Conservation (phyloP, 1,140 invertebrate genomes). For the Drosophila tristis region DNA sequence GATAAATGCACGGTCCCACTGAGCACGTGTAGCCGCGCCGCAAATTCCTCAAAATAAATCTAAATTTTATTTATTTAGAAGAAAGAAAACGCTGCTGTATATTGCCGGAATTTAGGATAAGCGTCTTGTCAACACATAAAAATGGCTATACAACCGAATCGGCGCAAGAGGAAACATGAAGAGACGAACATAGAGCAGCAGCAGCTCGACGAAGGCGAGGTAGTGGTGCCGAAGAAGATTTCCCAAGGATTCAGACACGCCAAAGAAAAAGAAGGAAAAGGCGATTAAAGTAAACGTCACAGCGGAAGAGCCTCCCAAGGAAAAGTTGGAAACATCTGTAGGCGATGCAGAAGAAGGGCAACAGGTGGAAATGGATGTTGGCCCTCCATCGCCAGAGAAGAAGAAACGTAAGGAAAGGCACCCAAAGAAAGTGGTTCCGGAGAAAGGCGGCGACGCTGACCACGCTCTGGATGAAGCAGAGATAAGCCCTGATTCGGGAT, state of each 20-base stretch:
- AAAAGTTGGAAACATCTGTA: conserved; percentile 1
- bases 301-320: neutral
- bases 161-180: conserved; percentile 71
- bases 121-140: conserved; percentile 8
- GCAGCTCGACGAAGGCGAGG: conserved; percentile 60
- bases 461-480: conserved; percentile 37
- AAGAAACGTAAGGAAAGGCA: conserved; percentile 21
- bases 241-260: conserved; percentile 62
- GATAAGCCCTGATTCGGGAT: conserved; percentile 63
- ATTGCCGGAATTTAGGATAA: conserved; percentile 17
- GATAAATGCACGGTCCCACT: no score
- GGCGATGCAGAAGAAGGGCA: conserved; percentile 11
- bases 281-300: neutral
- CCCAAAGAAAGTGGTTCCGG: conserved; percentile 2
- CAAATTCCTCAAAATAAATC: no score
- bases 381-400: conserved; percentile 7
- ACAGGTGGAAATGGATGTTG: conserved; percentile 10
- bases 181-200: conserved; percentile 17
- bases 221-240: conserved; percentile 70
- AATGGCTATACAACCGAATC: conserved; percentile 77
- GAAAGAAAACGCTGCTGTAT: no score
- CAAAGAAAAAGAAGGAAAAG: conserved; percentile 59
- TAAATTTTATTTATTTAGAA: conserved; percentile 12
- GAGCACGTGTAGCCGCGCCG: no score
- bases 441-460: neutral